A percentile compares a stretch with the other conserved stretches of the same genome.
These are phyloP conservation scores for Sphenodon punctatus DNA, from an alignment of 2,797 vertebrate species.

Conservation along the genomic window DNA sequence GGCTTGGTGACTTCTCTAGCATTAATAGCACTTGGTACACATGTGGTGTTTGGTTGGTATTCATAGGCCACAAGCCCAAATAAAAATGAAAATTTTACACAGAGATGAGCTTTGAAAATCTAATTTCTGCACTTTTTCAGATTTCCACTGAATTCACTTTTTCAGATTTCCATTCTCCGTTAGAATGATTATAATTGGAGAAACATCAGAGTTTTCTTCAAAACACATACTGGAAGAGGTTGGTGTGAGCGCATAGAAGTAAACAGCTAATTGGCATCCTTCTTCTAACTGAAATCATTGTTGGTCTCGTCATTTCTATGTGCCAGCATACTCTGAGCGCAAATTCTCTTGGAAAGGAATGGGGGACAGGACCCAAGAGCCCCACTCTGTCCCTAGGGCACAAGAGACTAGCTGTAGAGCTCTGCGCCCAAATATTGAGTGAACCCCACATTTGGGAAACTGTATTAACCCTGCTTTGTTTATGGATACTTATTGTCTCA, in stretches of 20 bases:
- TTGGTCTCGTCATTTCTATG: neutral
- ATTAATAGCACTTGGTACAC: too few relatives aligned
- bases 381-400: neutral
- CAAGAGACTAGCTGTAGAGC: neutral
- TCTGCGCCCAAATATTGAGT: neutral
- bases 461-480: neutral
- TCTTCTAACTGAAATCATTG: neutral
- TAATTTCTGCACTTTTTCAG: slow-evolving; percentile 47
- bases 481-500: neutral
- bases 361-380: neutral
- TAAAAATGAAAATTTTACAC: neutral
- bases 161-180: slow-evolving; percentile 76
- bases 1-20: too few relatives aligned
- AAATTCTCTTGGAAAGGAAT: neutral
- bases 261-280: neutral
- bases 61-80: neutral
- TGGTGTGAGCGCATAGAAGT: neutral
- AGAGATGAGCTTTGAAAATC: neutral
- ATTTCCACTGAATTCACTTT: slow-evolving; percentile 82
- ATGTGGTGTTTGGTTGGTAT: too few relatives aligned
- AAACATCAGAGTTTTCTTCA: slow-evolving; percentile 79
- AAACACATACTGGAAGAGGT: slow-evolving; percentile 78
- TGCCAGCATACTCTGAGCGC: neutral
- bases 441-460: neutral
- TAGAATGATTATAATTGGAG: slow-evolving; percentile 73